Base-by-base conservation (phyloP, 2,888 invertebrate genomes). In the Cheilosia scutellata region DNA sequence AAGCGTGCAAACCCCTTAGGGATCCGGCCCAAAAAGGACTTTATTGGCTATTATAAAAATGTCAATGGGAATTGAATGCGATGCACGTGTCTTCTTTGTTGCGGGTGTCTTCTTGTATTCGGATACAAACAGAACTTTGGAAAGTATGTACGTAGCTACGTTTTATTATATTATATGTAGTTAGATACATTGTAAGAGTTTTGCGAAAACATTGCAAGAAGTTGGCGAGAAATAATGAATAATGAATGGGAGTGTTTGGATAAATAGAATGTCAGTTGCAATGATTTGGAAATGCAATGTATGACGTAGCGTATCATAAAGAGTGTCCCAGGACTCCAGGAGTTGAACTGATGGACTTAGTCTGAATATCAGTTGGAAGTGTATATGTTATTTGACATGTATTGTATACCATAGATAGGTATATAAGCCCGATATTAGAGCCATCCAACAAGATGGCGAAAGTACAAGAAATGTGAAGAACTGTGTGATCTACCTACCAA, bases 21-120 rank as follows among this genome's bases (percentile, higher is more conserved):
- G 51, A 42, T 13, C 42, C 60, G 13, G n/a, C 2, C 29, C 31
- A 60, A 37, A 49, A 42, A 55, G 13, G 75, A 49, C 44, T 63
- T 49, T 31, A 42, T 62, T 75, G 58, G 65, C 77, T 72, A 74
- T 68, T 68, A 68, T 33, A 49, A 66, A 72, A 44, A 72, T 33
- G 66, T 74, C 62, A 74, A 79, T 74, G 74, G 37, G 74, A 83
- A 74, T 74, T 78, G 74, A 74, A 83, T 83, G 68, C 55, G 55
- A 55, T 78, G 83, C 83, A 78, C 83, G 83, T 83, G 78, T 74
- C 47, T 42, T 33, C 29, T 60, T 70, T 70, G 49, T n/a, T 51
- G 63, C 9, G 63, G n/a, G 29, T 74, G 33, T 47, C 42, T 70
- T 33, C 11, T 11, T 37, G 37, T 4, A 9, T 37, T 37, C 11